These are phyloP conservation scores for Leptopilina syphax DNA, from an alignment of 2,888 invertebrate genomes.

Conservation along the genomic window DNA sequence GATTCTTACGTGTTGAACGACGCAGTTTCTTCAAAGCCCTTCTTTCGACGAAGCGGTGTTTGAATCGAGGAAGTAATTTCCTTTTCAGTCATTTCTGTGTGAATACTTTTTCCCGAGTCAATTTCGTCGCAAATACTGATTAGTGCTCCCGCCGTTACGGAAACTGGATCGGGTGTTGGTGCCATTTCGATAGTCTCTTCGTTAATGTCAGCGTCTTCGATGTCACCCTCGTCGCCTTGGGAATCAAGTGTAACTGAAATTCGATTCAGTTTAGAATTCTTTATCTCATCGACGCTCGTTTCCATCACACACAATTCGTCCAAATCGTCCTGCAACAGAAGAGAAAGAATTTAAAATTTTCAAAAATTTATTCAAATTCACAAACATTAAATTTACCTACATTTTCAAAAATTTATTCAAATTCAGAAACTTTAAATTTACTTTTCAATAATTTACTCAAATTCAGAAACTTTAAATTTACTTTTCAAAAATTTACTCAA, in stretches of 20 bases:
- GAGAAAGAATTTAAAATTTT: neutral
- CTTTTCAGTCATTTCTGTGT: constrained; percentile 44
- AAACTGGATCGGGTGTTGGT: constrained; percentile 69
- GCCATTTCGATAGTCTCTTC: constrained; percentile 69
- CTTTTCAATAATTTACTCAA: too few species aligned
- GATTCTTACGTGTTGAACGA: constrained; percentile 69
- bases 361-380: neutral
- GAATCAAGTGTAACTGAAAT: constrained; percentile 59
- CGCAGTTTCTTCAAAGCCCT: constrained; percentile 64
- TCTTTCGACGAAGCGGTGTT: constrained; percentile 62
- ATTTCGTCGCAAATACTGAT: constrained; percentile 67
- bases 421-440: too few species aligned
- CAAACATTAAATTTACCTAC: too few species aligned
- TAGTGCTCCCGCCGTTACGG: constrained; percentile 64
- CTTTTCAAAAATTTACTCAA: too few species aligned
- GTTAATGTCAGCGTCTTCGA: constrained; percentile 65
- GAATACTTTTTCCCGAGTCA: constrained; percentile 60
- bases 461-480: too few species aligned
- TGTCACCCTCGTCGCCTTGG: constrained; percentile 70
- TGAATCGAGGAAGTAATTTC: constrained; percentile 45
- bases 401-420: too few species aligned
- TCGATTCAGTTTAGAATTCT: constrained; percentile 45
- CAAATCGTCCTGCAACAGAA: constrained; percentile 72
- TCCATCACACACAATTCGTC: constrained; percentile 74
- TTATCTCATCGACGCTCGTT: constrained; percentile 61